Conservation (phyloP, 2,113 vertebrate species). For the Ahaetulla prasina region DNA sequence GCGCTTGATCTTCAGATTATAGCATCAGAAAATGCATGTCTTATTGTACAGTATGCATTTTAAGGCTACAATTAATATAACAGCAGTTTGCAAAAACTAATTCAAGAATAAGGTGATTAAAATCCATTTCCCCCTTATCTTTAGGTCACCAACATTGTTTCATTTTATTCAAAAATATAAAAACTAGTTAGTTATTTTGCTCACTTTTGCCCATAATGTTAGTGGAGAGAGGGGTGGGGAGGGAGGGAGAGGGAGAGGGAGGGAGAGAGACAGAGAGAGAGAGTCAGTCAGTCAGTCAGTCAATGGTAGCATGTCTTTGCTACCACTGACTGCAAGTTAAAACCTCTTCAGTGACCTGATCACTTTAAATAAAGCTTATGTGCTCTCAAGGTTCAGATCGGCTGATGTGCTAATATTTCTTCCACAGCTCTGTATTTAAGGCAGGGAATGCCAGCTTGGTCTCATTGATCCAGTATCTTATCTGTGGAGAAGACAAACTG, state of each 20-base stretch:
- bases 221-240: constrained; percentile 3
- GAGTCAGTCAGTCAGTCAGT: background rate
- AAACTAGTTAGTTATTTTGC: constrained; percentile 55
- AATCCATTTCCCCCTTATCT: constrained; percentile 45
- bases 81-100: constrained; percentile 31
- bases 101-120: constrained; percentile 34
- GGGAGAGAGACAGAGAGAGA: background rate
- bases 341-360: constrained; percentile 64
- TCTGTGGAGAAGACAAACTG: constrained; percentile 33
- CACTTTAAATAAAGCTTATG: constrained; percentile 71
- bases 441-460: constrained; percentile 54
- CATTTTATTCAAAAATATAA: constrained; percentile 57
- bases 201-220: constrained; percentile 48
- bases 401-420: constrained; percentile 62
- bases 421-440: constrained; percentile 61
- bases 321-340: constrained; percentile 64
- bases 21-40: background rate
- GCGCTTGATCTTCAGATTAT: background rate
- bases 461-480: constrained; percentile 56
- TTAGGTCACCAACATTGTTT: constrained; percentile 58
- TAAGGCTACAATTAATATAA: constrained; percentile 11
- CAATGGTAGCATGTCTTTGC: constrained; percentile 56
- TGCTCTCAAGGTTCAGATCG: constrained; percentile 67
- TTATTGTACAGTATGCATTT: background rate
- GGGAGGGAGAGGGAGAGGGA: background rate